Percentiles rank a stretch among this genome's conserved stretches.
Conservation (phyloP, 2,797 vertebrate species). For the Diplodus sargus region DNA sequence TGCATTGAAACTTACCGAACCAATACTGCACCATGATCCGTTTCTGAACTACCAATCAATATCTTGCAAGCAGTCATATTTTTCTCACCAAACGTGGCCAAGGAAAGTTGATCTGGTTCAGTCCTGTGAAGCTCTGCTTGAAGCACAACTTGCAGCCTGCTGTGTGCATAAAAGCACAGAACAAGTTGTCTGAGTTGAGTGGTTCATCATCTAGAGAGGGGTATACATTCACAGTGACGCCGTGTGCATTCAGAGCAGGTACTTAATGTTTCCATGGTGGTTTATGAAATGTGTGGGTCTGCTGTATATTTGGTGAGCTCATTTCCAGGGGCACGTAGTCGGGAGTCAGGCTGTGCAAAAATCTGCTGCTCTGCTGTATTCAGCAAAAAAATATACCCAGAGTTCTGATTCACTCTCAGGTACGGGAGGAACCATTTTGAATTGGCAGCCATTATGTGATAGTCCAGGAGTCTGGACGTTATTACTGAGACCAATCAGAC, state of each 20-base stretch:
- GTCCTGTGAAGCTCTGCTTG: neutral
- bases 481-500: constrained; percentile 8
- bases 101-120: neutral
- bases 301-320: constrained; percentile 27
- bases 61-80: neutral
- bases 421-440: neutral
- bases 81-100: neutral
- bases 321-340: constrained; percentile 21
- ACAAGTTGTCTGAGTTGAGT: constrained; percentile 1
- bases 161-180: neutral
- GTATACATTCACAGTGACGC: constrained; percentile 22
- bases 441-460: neutral
- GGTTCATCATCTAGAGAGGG: constrained; percentile 21
- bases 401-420: neutral
- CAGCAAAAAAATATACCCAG: constrained; percentile 8
- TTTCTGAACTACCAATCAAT: neutral
- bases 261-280: constrained; percentile 23
- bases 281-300: constrained; percentile 11
- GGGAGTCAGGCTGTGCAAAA: neutral
- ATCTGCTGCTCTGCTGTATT: neutral
- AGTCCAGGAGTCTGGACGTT: neutral
- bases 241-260: neutral
- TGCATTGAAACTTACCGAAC: neutral
- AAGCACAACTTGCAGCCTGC: neutral
- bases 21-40: neutral